These are phyloP conservation scores for Ischnus inquisitorius DNA, from an alignment of 2,888 invertebrate genomes.

Conservation along the genomic window DNA sequence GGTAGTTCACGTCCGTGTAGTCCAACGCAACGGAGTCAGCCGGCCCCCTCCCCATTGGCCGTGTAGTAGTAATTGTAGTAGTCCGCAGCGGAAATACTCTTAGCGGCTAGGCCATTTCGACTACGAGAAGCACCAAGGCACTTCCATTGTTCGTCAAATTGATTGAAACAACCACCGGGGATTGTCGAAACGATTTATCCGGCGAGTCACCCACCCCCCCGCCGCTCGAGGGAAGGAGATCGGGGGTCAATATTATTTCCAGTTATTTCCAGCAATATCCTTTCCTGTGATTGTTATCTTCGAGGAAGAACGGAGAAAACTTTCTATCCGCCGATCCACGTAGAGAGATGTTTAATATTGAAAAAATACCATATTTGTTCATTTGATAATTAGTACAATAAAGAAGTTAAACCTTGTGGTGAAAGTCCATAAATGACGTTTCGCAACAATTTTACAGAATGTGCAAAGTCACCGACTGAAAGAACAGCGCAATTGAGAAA, in stretches of 20 bases:
- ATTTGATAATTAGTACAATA: no score
- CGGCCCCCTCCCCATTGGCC: not conserved
- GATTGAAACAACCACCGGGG: conserved; percentile 49
- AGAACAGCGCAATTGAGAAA: no score
- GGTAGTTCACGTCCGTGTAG: not conserved
- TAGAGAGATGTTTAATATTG: no score
- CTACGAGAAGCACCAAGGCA: conserved; percentile 18
- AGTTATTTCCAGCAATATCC: conserved; percentile 22
- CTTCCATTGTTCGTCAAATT: conserved; percentile 53
- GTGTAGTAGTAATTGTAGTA: conserved; percentile 41
- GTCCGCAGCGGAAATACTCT: conserved; percentile 47
- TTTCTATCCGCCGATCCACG: no score
- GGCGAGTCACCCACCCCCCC: not conserved
- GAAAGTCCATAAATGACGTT: no score
- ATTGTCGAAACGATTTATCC: conserved; percentile 29
- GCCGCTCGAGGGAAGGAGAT: not conserved
- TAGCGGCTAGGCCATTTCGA: conserved; percentile 27
- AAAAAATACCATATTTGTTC: no score
- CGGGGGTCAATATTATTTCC: conserved; percentile 31
- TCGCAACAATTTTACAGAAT: no score
- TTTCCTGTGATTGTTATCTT: not conserved
- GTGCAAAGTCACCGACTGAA: no score
- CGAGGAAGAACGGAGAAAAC: not conserved
- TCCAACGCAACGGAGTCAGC: not conserved
- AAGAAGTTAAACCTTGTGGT: no score